Conservation (phyloP, 2,888 invertebrate species). For the Drosophila tripunctata region DNA sequence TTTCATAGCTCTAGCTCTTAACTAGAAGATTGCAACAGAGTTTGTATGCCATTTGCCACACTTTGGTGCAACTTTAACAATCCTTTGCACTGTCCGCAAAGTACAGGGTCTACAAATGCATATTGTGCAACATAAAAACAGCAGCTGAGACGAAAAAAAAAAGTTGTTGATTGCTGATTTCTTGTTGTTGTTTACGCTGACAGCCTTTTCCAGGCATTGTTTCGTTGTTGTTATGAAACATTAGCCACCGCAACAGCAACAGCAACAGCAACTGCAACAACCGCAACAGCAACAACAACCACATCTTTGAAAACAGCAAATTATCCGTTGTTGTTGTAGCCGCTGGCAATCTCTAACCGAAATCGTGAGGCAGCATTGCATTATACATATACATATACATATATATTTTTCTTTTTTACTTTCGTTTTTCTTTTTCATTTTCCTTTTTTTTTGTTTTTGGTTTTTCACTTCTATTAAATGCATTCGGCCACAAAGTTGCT, state of each 20-base stretch:
- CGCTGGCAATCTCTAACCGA: constrained; percentile 28
- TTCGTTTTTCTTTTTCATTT: constrained; percentile 17
- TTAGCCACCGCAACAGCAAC: constrained; percentile 55
- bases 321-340: constrained; percentile 47
- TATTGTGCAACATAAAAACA: constrained; percentile 19
- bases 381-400: no score
- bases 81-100: background rate
- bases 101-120: background rate
- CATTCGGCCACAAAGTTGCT: constrained; percentile 38
- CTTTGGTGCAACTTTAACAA: background rate
- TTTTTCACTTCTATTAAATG: constrained; percentile 46
- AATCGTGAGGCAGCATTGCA: constrained; percentile 52
- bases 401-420: constrained; percentile 27
- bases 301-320: constrained; percentile 53
- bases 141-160: constrained; percentile 46
- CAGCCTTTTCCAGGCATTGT: constrained; percentile 80
- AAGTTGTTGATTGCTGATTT: constrained; percentile 41
- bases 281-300: constrained; percentile 28
- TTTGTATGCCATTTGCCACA: no score
- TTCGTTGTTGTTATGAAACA: constrained; percentile 77
- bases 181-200: constrained; percentile 47
- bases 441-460: constrained; percentile 16
- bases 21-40: no score
- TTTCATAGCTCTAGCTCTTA: no score
- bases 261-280: constrained; percentile 12